These are phyloP conservation scores for Pelobates cultripes DNA, from an alignment of 2,797 vertebrate species.

Conservation along the genomic window DNA sequence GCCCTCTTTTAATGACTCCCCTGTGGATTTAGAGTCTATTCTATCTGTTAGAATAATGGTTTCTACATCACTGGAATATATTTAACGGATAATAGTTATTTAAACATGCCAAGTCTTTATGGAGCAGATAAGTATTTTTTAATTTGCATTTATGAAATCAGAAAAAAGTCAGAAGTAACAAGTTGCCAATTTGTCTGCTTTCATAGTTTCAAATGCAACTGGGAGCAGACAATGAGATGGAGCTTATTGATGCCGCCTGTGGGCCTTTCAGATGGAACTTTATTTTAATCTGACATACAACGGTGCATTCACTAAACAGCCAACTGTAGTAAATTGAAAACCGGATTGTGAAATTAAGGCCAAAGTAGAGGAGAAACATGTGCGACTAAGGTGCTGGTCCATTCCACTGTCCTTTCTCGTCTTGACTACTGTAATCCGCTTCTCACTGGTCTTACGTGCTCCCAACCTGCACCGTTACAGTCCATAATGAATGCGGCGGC, in stretches of 20 bases:
- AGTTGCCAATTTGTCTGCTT: slow-evolving; percentile 54
- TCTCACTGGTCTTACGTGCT: no score
- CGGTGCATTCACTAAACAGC: no score
- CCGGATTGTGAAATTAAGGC: no score
- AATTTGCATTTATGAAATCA: slow-evolving; percentile 72
- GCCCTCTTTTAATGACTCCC: slow-evolving; percentile 72
- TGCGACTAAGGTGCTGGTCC: no score
- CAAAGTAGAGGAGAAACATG: no score
- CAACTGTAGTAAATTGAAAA: no score
- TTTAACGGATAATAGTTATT: slow-evolving; percentile 71
- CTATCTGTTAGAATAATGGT: slow-evolving; percentile 71
- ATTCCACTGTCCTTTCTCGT: no score
- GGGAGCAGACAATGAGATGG: background rate
- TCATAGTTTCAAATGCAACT: slow-evolving; percentile 19
- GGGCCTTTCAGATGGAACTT: no score
- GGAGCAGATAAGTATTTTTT: slow-evolving; percentile 68
- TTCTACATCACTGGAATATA: slow-evolving; percentile 66
- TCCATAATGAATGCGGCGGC: no score
- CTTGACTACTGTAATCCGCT: no score
- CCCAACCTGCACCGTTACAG: no score
- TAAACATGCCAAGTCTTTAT: slow-evolving; percentile 69
- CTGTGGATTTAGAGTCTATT: slow-evolving; percentile 71
- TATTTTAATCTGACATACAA: no score
- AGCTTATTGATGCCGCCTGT: background rate
- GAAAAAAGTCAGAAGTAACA: slow-evolving; percentile 51